Evolutionary conservation across 2,888 invertebrate genomes (phyloP).

Genomic region (Dasysyrphus tricinctus): DNA sequence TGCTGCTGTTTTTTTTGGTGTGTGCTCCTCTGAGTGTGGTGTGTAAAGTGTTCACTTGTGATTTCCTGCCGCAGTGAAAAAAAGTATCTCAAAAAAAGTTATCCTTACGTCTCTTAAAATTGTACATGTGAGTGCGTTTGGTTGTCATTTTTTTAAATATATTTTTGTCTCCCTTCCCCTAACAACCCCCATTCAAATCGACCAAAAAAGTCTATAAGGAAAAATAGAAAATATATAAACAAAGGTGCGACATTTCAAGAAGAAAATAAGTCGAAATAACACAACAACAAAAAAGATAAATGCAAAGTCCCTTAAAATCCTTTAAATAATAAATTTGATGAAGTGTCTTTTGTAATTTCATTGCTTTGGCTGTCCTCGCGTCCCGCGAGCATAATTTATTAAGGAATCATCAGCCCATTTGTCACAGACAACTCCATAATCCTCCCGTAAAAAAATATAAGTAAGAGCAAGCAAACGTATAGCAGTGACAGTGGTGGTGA

Average conservation of each 20-base stretch:
- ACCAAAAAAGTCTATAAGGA: constrained; percentile 14
- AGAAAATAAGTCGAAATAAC: constrained; percentile 7
- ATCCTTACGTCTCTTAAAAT: constrained; percentile 20
- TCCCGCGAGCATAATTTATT: constrained; percentile 63
- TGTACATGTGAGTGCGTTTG: constrained; percentile 29
- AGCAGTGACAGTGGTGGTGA: neutral
- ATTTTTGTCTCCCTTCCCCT: neutral
- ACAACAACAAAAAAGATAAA: neutral
- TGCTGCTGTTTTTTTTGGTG: constrained; percentile 4
- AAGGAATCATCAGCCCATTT: constrained; percentile 60
- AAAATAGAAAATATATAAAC: constrained; percentile 31
- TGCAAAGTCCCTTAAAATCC: constrained; percentile 52
- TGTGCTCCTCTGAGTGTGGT: neutral
- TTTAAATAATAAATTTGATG: constrained; percentile 69
- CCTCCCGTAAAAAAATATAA: neutral
- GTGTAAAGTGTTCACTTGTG: constrained; percentile 44
- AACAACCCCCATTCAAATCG: neutral
- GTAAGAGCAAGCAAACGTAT: neutral
- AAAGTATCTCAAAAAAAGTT: constrained; percentile 31
- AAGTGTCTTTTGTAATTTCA: constrained; percentile 50
- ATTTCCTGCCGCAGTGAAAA: constrained; percentile 68
- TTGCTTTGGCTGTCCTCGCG: constrained; percentile 20
- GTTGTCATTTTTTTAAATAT: neutral
- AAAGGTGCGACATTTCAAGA: constrained; percentile 48
- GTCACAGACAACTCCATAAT: constrained; percentile 19